These are phyloP conservation scores for Endotricha flammealis DNA, from an alignment of 2,888 invertebrate species.

Conservation along the genomic window DNA sequence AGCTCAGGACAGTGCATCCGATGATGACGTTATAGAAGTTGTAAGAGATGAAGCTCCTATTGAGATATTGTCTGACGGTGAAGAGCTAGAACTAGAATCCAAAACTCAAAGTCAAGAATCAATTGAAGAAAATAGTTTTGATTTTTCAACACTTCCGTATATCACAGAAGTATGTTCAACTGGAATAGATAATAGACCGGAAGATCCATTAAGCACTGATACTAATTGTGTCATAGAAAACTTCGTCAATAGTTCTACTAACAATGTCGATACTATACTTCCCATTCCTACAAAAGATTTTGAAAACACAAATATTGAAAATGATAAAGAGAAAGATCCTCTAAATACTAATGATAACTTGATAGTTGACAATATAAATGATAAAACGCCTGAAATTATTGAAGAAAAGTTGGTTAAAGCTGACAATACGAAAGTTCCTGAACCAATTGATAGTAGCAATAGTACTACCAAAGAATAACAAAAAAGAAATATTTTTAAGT, in stretches of 20 bases:
- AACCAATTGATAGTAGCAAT: constrained; percentile 7
- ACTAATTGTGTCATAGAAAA: constrained; percentile 20
- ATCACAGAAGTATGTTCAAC: constrained; percentile 22
- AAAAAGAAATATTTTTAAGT: constrained; percentile 3
- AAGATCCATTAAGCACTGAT: constrained; percentile 34
- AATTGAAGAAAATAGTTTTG: constrained; percentile 21
- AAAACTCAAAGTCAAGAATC: constrained; percentile 21
- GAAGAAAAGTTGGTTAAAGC: neutral
- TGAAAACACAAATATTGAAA: constrained; percentile 20
- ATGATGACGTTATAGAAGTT: constrained; percentile 70
- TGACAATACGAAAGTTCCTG: constrained; percentile 7
- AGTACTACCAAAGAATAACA: constrained; percentile 5
- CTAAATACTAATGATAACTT: constrained; percentile 34
- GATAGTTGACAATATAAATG: neutral
- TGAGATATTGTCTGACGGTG: constrained; percentile 64
- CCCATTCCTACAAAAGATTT: constrained; percentile 13
- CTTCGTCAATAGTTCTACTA: constrained; percentile 13
- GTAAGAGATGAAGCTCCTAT: constrained; percentile 67
- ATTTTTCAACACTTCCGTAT: constrained; percentile 31
- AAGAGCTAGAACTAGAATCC: constrained; percentile 50
- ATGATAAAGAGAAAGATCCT: constrained; percentile 31
- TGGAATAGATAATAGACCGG: constrained; percentile 22
- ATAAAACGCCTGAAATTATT: neutral
- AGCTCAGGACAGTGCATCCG: constrained; percentile 43
- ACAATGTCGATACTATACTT: constrained; percentile 17